Percentiles rank a stretch among this genome's conserved stretches.
phyloP scores from a whole-genome alignment of 2,888 invertebrate species.

The Hesperia comma region DNA sequence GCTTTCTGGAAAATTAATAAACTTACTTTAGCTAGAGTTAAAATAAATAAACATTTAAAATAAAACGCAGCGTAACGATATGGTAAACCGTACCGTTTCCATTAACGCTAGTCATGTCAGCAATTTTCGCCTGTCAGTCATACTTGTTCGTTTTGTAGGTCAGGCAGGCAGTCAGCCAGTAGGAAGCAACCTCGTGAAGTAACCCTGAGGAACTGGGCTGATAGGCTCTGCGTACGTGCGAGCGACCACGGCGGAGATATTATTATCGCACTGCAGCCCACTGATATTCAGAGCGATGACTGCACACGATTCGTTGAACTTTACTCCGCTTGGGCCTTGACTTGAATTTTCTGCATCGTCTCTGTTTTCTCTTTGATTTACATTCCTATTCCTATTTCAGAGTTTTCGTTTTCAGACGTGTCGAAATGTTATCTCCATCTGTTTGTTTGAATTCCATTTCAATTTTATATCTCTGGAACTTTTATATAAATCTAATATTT shows the following conservation, averaged over 20 bases:
- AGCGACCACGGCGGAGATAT: slow-evolving; percentile 31
- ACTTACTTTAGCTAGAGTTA: too few species aligned
- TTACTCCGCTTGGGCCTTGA: slow-evolving; percentile 3
- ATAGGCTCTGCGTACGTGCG: slow-evolving; percentile 42
- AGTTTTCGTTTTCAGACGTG: background rate
- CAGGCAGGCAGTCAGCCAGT: slow-evolving; percentile 20
- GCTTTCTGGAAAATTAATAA: too few species aligned
- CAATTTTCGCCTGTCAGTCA: slow-evolving; percentile 36
- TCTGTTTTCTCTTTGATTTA: slow-evolving; percentile 1
- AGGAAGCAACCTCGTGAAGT: slow-evolving; percentile 31
- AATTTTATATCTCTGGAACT: background rate
- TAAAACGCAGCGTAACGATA: background rate
- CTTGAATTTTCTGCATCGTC: background rate
- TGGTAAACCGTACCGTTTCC: background rate
- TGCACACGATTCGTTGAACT: slow-evolving; percentile 34
- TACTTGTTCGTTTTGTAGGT: slow-evolving; percentile 31
- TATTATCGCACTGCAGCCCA: slow-evolving; percentile 37
- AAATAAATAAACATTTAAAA: background rate
- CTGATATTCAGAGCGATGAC: slow-evolving; percentile 39
- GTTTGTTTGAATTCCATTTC: background rate
- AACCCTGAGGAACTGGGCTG: slow-evolving; percentile 33
- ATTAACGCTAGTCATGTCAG: slow-evolving; percentile 22
- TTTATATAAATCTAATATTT: background rate
- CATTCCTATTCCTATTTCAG: background rate
- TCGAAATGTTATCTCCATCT: background rate